Base-by-base conservation (phyloP, 2,888 invertebrate genomes). In the Lepas anatifera region DNA sequence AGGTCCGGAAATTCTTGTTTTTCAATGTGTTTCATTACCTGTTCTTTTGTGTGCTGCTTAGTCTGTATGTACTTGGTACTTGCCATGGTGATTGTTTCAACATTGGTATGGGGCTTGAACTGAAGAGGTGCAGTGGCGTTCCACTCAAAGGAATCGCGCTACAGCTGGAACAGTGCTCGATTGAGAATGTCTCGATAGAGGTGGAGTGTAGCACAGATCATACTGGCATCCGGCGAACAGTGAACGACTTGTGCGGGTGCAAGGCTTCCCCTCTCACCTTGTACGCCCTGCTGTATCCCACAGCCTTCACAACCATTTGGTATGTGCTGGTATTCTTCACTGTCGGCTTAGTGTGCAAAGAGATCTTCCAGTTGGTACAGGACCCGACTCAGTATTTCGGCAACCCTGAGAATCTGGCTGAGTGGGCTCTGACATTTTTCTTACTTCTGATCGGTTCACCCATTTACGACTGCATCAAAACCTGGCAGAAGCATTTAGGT, bases 371-470 rank as follows among this genome's bases (percentile, higher is more conserved):
- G 82, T 84, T 90, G 72, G 86, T 86, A 0, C 88, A 92, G 72
- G 86, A 86, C 68, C 85, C 89, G 79, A 83, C 83, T 37, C 84
- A 84, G n/a, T 92, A 92, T 75, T 84, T 89, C 3, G 84, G 85
- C 74, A 87, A 89, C 74, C 90, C 90, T 89, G 92, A 92, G 78
- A 92, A 92, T 78, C 90, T 89, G 87, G 81, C 92, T 67, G 91
- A 92, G 77, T 87, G 89, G 85, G 81, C 88, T 29, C 89, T 92
- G 68, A 87, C 91, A 69, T 78, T 87, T 52, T 86, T 87, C 73
- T 87, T 89, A 1, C 86, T 88, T 76, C 78, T 87, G 41, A 90
- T 75, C 25, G 74, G 72, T 29, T 41, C 71, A 3, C 52, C 68
- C 3, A 68, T 71, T 1, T 69, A 69, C 8, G 66, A 70, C 13